Percentiles rank a stretch among this genome's conserved stretches.
Conservation (phyloP, 2,888 invertebrate genomes). For the Rapana venosa region DNA sequence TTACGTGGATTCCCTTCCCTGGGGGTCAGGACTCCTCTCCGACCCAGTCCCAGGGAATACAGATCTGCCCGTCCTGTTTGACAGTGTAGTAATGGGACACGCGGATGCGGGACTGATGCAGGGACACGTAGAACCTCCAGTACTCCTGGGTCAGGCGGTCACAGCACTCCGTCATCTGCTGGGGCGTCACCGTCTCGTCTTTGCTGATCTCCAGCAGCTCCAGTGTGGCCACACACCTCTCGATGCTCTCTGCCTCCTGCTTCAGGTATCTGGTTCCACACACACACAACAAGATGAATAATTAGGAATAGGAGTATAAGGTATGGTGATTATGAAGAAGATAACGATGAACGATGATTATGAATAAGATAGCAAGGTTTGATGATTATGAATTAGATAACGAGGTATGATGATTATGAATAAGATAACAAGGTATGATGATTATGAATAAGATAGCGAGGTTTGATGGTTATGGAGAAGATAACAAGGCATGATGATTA, state of each 20-base stretch:
- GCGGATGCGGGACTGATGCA: conserved; percentile 86
- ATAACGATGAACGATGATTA: too few relatives aligned
- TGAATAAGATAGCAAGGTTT: too few relatives aligned
- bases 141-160: conserved; percentile 83
- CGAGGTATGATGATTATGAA: too few relatives aligned
- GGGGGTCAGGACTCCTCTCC: conserved; percentile 43
- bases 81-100: conserved; percentile 95
- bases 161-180: conserved; percentile 92
- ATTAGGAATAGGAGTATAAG: too few relatives aligned
- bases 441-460: too few relatives aligned
- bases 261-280: conserved; percentile 73
- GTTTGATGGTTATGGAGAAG: too few relatives aligned
- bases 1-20: too few relatives aligned
- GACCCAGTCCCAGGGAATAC: conserved; percentile 94
- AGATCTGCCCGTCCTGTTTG: conserved; percentile 91
- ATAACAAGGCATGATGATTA: too few relatives aligned
- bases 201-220: conserved; percentile 87
- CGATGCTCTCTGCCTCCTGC: conserved; percentile 85
- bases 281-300: too few relatives aligned
- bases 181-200: conserved; percentile 94
- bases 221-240: conserved; percentile 84
- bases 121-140: conserved; percentile 78
- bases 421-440: too few relatives aligned
- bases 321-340: too few relatives aligned
- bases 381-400: too few relatives aligned